Percentiles rank a stretch among this genome's conserved stretches.
Conservation (phyloP, 37 sponge, comb jelly and placozoan genomes). For the Haliclona indistincta region DNA sequence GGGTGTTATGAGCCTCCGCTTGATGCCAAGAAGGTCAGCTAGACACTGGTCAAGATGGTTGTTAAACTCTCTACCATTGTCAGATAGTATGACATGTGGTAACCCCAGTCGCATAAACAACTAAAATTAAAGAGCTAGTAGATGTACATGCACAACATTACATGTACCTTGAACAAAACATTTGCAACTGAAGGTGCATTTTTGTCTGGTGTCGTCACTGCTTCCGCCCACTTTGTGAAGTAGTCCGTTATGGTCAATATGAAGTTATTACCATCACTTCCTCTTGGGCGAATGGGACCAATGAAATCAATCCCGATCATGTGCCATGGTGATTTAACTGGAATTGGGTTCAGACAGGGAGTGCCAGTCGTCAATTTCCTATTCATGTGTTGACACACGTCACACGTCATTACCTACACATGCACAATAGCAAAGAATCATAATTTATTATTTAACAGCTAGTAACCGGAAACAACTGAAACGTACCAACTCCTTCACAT, state of each 20-base stretch:
- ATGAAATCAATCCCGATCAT: conserved; percentile 73
- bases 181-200: conserved; percentile 39
- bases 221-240: conserved; percentile 74
- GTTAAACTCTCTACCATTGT: conserved; percentile 58
- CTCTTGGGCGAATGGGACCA: conserved; percentile 38
- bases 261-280: conserved; percentile 34
- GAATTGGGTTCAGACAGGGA: conserved; percentile 55
- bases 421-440: background rate
- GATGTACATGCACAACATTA: background rate
- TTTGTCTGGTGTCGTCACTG: conserved; percentile 43
- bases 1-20: conserved; percentile 46
- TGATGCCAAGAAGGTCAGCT: conserved; percentile 28
- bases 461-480: background rate
- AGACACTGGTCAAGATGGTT: conserved; percentile 44
- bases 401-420: conserved; percentile 47
- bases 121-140: conserved; percentile 15
- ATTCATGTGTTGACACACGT: conserved; percentile 58
- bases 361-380: conserved; percentile 43
- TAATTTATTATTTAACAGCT: background rate
- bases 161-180: conserved; percentile 50
- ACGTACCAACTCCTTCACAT: conserved; percentile 34
- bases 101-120: conserved; percentile 70
- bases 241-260: conserved; percentile 72
- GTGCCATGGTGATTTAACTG: conserved; percentile 60
- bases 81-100: conserved; percentile 45